A percentile compares a stretch with the other conserved stretches of the same genome.
Evolutionary conservation across 2,888 invertebrate species (phyloP).

Genomic region (Tetragonula carbonaria): DNA sequence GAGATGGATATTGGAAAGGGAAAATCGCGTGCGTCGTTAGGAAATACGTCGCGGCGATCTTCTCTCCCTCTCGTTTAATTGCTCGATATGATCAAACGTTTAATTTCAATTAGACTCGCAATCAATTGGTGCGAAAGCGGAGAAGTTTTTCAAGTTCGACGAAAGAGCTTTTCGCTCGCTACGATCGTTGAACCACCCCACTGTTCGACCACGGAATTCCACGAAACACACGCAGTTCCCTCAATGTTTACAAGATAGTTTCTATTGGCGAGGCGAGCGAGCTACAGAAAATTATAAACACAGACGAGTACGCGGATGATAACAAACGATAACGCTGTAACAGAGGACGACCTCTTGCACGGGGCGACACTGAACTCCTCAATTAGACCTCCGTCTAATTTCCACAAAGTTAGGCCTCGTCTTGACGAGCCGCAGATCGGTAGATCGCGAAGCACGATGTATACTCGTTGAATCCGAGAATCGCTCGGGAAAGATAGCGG

Average conservation of each 20-base stretch:
- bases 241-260: neutral
- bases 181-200: neutral
- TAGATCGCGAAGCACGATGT: too few relatives aligned
- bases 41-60: neutral
- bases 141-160: neutral
- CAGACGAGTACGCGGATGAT: too few relatives aligned
- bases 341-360: neutral
- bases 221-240: neutral
- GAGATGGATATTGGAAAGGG: neutral
- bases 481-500: too few relatives aligned
- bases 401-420: neutral
- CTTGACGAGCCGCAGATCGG: neutral
- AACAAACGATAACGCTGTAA: neutral
- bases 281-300: neutral
- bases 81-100: slow-evolving; percentile 29
- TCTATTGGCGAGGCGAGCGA: neutral
- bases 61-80: slow-evolving; percentile 48
- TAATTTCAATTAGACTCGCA: slow-evolving; percentile 52
- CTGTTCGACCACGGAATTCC: neutral
- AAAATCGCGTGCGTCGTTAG: slow-evolving; percentile 28
- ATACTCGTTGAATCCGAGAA: neutral
- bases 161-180: neutral
- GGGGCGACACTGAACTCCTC: neutral
- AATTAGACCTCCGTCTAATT: too few relatives aligned
- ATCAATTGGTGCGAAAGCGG: slow-evolving; percentile 17